These are phyloP conservation scores for Eudasyphora cyanicolor DNA, from an alignment of 2,888 invertebrate genomes.

Conservation along the genomic window DNA sequence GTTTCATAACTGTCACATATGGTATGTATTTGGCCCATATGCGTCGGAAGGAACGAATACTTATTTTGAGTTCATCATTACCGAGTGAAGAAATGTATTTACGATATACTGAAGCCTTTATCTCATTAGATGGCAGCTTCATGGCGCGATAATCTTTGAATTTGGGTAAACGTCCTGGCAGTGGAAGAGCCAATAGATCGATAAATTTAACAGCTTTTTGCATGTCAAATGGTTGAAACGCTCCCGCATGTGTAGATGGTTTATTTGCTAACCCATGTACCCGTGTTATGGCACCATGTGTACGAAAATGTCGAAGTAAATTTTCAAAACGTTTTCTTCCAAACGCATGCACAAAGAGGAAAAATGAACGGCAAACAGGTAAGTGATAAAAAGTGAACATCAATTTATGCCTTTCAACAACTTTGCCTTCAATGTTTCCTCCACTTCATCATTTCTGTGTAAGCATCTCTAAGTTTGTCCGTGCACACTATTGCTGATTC, in stretches of 20 bases:
- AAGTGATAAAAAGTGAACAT: conserved; percentile 11
- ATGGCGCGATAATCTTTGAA: neutral
- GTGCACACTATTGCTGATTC: neutral
- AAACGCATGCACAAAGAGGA: neutral
- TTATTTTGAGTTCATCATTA: neutral
- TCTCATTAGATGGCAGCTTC: neutral
- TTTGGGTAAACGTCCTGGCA: neutral
- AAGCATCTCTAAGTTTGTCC: neutral
- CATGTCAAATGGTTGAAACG: neutral
- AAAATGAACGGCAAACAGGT: conserved; percentile 8
- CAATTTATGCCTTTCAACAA: conserved; percentile 4
- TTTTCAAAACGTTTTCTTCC: conserved; percentile 27
- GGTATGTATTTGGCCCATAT: neutral
- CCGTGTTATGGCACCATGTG: conserved; percentile 3
- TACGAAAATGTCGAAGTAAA: conserved; percentile 1
- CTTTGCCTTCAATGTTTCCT: neutral
- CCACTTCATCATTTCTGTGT: neutral
- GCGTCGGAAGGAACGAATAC: neutral
- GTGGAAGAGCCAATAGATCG: neutral
- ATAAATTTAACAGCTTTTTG: neutral
- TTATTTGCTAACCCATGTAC: conserved; percentile 5
- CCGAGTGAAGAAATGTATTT: neutral
- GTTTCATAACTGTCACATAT: conserved; percentile 7
- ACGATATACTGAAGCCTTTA: neutral
- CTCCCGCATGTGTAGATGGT: neutral